A percentile compares a stretch with the other conserved stretches of the same genome.
Evolutionary conservation across 2,888 invertebrate species (phyloP).

Genomic region (Ormyrus thymus): DNA sequence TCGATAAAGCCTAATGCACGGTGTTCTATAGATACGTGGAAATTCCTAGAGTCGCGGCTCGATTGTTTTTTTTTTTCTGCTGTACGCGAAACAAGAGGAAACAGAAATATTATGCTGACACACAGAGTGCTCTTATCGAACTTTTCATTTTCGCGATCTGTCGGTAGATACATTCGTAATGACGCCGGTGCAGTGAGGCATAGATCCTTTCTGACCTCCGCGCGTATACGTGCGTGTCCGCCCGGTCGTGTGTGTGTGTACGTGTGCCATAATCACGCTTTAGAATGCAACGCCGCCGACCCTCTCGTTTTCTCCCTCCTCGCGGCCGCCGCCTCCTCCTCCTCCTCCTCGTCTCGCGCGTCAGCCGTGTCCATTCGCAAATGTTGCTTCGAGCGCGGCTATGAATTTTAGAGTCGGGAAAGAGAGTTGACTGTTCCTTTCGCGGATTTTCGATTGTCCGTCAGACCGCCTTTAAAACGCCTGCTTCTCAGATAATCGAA

Average conservation of each 20-base stretch:
- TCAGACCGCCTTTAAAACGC: conserved; percentile 53
- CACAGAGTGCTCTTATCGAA: conserved; percentile 56
- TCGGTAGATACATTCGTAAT: conserved; percentile 65
- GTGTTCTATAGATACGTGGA: conserved; percentile 3
- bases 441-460: conserved; percentile 59
- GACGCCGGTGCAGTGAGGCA: conserved; percentile 72
- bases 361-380: conserved; percentile 64
- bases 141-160: conserved; percentile 63
- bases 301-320: conserved; percentile 56
- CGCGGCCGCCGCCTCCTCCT: conserved; percentile 46
- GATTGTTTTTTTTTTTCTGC: conserved; percentile 40
- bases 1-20: conserved; percentile 35
- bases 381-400: conserved; percentile 68
- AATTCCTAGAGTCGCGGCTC: conserved; percentile 1
- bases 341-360: conserved; percentile 52
- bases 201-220: conserved; percentile 73
- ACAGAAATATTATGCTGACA: conserved; percentile 53
- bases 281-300: conserved; percentile 68
- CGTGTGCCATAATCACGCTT: conserved; percentile 72
- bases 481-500: conserved; percentile 43
- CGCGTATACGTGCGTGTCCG: conserved; percentile 51
- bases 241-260: conserved; percentile 60
- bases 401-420: conserved; percentile 63
- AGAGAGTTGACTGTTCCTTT: conserved; percentile 37
- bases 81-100: conserved; percentile 41